Percentiles rank a stretch among this genome's conserved stretches.
Evolutionary conservation across 2,888 invertebrate species (phyloP).

Genomic region (Drosophila merina): DNA sequence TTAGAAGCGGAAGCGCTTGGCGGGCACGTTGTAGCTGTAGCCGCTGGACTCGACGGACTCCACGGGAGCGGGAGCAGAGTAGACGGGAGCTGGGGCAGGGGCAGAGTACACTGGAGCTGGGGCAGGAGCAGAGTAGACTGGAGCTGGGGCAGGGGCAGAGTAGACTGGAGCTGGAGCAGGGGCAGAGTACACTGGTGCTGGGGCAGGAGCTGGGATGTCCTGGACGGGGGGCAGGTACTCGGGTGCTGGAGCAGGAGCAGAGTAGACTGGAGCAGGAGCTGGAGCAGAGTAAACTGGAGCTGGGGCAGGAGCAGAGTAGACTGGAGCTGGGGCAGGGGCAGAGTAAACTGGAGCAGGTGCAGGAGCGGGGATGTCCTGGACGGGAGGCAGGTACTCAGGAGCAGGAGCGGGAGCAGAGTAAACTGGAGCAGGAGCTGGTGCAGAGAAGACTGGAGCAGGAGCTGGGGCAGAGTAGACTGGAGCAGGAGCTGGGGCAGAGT

Average conservation of each 20-base stretch:
- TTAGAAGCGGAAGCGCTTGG: conserved; percentile 75
- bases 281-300: conserved; percentile 31
- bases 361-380: conserved; percentile 14
- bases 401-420: conserved; percentile 23
- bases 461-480: conserved; percentile 46
- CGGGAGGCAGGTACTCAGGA: conserved; percentile 21
- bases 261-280: conserved; percentile 29
- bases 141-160: conserved; percentile 24
- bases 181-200: conserved; percentile 44
- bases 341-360: conserved; percentile 26
- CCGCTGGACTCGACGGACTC: conserved; percentile 43
- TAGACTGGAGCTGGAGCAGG: conserved; percentile 36
- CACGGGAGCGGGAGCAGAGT: conserved; percentile 24
- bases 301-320: conserved; percentile 29
- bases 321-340: conserved; percentile 21
- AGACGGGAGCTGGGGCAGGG: conserved; percentile 51
- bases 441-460: conserved; percentile 38
- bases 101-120: conserved; percentile 34
- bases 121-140: conserved; percentile 31
- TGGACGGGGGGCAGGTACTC: conserved; percentile 35
- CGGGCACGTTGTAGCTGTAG: conserved; percentile 70
- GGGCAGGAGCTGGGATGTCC: conserved; percentile 30
- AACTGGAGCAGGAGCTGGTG: conserved; percentile 21
- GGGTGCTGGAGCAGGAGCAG: conserved; percentile 43
- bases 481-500: conserved; percentile 46